These are phyloP conservation scores for Dolichopus griseipennis DNA, from an alignment of 2,888 invertebrate species.

Conservation along the genomic window DNA sequence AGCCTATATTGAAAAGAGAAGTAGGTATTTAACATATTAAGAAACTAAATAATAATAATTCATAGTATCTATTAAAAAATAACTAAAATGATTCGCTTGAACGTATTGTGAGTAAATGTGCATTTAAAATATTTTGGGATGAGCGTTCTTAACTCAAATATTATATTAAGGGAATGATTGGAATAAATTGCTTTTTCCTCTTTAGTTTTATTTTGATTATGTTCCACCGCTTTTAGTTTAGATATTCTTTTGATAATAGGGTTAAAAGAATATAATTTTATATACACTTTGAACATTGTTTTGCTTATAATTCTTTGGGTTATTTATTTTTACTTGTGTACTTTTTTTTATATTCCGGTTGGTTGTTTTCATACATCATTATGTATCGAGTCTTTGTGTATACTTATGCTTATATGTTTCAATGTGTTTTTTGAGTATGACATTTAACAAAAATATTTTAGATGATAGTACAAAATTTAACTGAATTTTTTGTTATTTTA, in stretches of 20 bases:
- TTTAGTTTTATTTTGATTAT: not conserved
- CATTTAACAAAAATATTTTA: not conserved
- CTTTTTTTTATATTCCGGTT: not conserved
- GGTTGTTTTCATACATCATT: not conserved
- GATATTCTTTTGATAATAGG: not conserved
- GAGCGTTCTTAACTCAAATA: constrained; percentile 17
- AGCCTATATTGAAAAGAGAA: no score
- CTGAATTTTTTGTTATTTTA: not conserved
- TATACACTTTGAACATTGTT: constrained; percentile 2
- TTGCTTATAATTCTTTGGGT: not conserved
- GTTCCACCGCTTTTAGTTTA: not conserved
- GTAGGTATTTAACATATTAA: no score
- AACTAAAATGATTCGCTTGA: no score
- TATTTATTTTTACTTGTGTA: not conserved
- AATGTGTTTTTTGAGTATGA: not conserved
- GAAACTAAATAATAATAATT: no score
- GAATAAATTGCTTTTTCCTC: not conserved
- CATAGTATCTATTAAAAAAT: no score
- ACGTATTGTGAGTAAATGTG: constrained; percentile 20
- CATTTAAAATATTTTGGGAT: constrained; percentile 17
- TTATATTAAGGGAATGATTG: not conserved
- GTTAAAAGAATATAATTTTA: not conserved
- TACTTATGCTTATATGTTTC: constrained; percentile 1
- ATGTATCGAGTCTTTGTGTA: constrained; percentile 14
- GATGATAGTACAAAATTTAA: not conserved